Evolutionary conservation across 1,140 invertebrate species (phyloP), one percentile per base, ranked within the genome.

Genomic region (Drosophila tsacasi): DNA sequence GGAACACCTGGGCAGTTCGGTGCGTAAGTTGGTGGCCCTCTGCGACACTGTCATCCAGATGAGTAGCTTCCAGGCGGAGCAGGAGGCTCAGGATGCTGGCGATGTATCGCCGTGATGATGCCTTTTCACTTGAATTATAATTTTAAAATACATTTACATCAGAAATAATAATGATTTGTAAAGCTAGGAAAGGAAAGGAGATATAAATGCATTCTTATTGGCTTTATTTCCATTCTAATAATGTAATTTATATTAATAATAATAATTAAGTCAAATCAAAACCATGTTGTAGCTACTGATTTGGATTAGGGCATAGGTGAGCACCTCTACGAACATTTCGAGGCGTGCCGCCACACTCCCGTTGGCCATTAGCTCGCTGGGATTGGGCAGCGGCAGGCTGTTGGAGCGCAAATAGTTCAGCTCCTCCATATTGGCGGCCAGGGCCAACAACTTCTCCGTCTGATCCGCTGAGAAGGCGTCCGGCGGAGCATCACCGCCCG

Each of bases 21-120:
- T 86, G 12, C 76, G 91, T 3, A 91, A 90, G 42, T 49, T 92
- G n/a, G 75, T 90, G 9, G 91, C 76, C 12, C 59, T 92, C 2
- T 52, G 71, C 55, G 80, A 91, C 21, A 76, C 69, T 5, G 68
- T 91, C 2, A 47, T 25, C 3, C 87, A 92, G 30, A 66, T 92
- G 42, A 68, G 54, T 12, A 46, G 19, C 17, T 52, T 64, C 17
- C n/a, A 72, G 30, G 68, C 66, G 17, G 50, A 68, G 12, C 74
- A 30, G 2, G 47, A 47, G 9, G 52, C 47, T 12, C 63, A 35
- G 3, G 44, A 47, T 7, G 44, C 47, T 13, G 60, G 54, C 13
- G 81, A 82, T 1, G 79, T 78, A 17, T 58, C 66, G 1, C 49
- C 66, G 7, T 75, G 58, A 39, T 23, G 15, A 6, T 55, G 3